Conservation (phyloP, 2,113 vertebrate species). For the Stigmatopora argus region DNA sequence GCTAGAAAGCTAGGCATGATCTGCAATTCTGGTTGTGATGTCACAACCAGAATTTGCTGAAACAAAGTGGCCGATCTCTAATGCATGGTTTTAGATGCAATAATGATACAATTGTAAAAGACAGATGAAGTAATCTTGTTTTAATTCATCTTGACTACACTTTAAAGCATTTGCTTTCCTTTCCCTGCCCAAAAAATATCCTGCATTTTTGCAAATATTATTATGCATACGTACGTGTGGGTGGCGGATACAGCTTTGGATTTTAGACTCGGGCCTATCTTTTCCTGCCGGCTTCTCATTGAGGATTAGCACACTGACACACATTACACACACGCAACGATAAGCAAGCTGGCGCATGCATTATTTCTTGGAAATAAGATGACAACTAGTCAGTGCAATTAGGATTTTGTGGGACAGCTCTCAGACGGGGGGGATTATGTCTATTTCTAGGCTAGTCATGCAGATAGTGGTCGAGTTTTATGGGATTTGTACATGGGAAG, state of each 20-base stretch:
- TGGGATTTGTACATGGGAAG: not conserved
- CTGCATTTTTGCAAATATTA: not conserved
- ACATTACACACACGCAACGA: slow-evolving; percentile 30
- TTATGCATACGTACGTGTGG: not conserved
- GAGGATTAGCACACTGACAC: slow-evolving; percentile 61
- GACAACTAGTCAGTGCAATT: slow-evolving; percentile 21
- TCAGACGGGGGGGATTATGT: slow-evolving; percentile 21
- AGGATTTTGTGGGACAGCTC: not conserved
- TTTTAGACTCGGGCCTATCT: slow-evolving; percentile 34
- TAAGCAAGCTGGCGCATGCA: slow-evolving; percentile 2
- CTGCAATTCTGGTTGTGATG: no score
- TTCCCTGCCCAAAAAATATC: slow-evolving; percentile 15
- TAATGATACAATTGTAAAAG: not conserved
- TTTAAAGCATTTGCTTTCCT: slow-evolving; percentile 16
- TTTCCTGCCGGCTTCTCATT: slow-evolving; percentile 25
- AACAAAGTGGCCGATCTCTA: no score
- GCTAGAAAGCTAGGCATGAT: no score
- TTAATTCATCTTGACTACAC: slow-evolving; percentile 21
- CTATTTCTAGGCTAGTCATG: not conserved
- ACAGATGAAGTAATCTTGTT: slow-evolving; percentile 29
- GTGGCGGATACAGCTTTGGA: not conserved
- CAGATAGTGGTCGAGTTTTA: slow-evolving; percentile 1
- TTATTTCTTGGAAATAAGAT: slow-evolving; percentile 2
- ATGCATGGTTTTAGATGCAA: no score
- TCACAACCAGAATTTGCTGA: no score